These are phyloP conservation scores for Anhinga anhinga DNA, from an alignment of 2,113 vertebrate species.

Conservation along the genomic window DNA sequence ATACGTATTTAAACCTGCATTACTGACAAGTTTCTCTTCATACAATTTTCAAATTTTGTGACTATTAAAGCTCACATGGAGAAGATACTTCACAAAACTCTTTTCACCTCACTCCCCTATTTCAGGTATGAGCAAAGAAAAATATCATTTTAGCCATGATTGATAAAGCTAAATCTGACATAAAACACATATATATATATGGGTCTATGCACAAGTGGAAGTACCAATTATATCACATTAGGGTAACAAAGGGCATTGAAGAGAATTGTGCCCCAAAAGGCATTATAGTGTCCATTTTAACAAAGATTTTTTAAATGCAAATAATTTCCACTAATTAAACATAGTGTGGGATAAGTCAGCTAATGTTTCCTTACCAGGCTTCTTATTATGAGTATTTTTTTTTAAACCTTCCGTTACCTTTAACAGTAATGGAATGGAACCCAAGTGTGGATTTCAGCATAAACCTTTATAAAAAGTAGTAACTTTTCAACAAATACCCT, in stretches of 20 bases:
- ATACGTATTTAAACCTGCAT: neutral
- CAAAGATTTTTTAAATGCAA: neutral
- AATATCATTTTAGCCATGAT: neutral
- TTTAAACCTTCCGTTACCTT: neutral
- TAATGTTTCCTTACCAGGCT: neutral
- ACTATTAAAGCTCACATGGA: neutral
- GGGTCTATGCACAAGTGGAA: neutral
- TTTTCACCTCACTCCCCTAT: neutral
- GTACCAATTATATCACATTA: neutral
- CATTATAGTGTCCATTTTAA: neutral
- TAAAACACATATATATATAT: neutral
- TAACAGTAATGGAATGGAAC: neutral
- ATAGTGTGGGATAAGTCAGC: neutral
- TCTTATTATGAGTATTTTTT: neutral
- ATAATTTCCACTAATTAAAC: neutral
- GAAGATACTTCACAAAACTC: neutral
- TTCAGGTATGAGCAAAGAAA: neutral
- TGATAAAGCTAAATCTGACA: neutral
- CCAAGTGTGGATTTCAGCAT: neutral
- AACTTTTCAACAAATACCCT: neutral
- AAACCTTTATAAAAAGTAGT: neutral
- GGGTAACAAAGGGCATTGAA: neutral
- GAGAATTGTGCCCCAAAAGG: neutral
- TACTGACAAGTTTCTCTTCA: neutral
- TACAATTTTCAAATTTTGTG: neutral